Evolutionary conservation across 2,888 invertebrate species (phyloP).

Genomic region (Hanleya hanleyi): DNA sequence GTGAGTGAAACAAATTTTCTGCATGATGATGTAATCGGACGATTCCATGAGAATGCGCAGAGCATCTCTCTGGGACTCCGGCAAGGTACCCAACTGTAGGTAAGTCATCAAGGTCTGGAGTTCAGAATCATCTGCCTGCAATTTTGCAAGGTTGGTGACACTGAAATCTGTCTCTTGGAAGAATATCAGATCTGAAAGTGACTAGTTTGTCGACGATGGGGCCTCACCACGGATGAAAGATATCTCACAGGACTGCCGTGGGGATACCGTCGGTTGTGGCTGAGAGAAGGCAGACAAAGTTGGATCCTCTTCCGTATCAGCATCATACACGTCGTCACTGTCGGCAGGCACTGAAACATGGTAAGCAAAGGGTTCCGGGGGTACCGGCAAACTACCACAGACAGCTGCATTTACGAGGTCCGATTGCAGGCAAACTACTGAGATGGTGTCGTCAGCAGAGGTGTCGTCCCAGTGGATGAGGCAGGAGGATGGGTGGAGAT

Average conservation of each 20-base stretch:
- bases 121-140: conserved; percentile 18
- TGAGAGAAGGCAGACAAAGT: too few species aligned
- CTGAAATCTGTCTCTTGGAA: not conserved
- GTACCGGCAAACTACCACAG: too few species aligned
- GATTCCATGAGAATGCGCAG: conserved; percentile 11
- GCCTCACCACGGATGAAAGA: too few species aligned
- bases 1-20: conserved; percentile 13
- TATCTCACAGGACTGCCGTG: too few species aligned
- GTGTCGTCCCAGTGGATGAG: not conserved
- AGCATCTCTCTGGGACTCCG: conserved; percentile 32
- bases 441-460: not conserved
- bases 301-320: not conserved
- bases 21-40: conserved; percentile 3
- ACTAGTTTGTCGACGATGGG: too few species aligned
- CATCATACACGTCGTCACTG: conserved; percentile 1
- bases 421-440: not conserved
- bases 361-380: too few species aligned
- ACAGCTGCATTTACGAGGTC: too few species aligned
- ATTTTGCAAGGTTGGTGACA: conserved; percentile 9
- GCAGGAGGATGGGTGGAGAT: too few species aligned
- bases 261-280: too few species aligned
- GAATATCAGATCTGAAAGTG: not conserved
- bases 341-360: too few species aligned
- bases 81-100: conserved; percentile 12
- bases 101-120: conserved; percentile 23